Percentiles rank a stretch among this genome's conserved stretches.
Conservation (phyloP, 2,888 invertebrate species). For the Mystacides longicornis region DNA sequence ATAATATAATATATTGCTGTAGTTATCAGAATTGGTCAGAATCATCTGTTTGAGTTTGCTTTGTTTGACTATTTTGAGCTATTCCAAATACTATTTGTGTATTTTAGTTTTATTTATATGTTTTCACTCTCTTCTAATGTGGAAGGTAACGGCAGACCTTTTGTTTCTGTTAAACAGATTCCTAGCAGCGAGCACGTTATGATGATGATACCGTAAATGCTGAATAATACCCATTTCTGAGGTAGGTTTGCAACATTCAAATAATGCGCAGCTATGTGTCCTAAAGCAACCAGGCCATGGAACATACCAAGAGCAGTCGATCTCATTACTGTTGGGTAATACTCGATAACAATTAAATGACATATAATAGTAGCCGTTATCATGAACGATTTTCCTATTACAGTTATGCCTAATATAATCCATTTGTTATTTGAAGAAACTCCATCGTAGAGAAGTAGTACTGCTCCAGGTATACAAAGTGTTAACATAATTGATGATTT, state of each 20-base stretch:
- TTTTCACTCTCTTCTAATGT: background rate
- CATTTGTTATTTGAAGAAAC: background rate
- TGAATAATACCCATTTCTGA: background rate
- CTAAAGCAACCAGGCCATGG: background rate
- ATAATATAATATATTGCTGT: too few species aligned
- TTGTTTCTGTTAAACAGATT: background rate
- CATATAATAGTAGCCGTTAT: background rate
- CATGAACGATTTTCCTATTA: background rate
- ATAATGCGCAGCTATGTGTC: background rate
- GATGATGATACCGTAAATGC: background rate
- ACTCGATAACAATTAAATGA: background rate
- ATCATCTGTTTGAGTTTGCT: too few species aligned
- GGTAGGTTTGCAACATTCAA: background rate
- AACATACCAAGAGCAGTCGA: background rate
- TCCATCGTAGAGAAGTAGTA: conserved; percentile 40
- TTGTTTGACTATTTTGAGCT: too few species aligned
- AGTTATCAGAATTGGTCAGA: too few species aligned
- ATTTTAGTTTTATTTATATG: too few species aligned
- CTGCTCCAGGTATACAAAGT: conserved; percentile 39
- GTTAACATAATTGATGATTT: background rate
- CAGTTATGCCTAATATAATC: background rate
- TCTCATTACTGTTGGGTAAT: background rate
- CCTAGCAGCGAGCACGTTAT: background rate
- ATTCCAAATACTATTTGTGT: too few species aligned
- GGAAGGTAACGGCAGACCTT: background rate